Evolutionary conservation across 2,888 invertebrate species (phyloP).

Genomic region (Coenonympha glycerion): DNA sequence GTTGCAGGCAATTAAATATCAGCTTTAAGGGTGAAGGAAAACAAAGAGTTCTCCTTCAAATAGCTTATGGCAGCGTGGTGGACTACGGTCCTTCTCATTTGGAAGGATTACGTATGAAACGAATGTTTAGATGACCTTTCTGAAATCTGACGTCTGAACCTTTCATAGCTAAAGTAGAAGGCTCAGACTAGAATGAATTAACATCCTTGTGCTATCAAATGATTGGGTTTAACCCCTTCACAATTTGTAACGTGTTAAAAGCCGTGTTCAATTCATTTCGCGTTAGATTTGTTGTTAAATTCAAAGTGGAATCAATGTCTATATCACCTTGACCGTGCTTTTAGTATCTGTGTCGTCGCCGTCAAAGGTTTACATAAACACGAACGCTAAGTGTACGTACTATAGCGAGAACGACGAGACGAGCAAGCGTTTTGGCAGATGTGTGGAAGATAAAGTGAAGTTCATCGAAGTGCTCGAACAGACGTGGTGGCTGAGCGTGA

Average conservation of each 20-base stretch:
- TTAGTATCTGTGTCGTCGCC: constrained; percentile 76
- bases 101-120: too few relatives aligned
- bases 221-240: constrained; percentile 15
- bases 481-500: constrained; percentile 57
- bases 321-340: constrained; percentile 46
- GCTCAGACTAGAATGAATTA: neutral
- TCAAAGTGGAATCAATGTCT: constrained; percentile 20
- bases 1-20: too few relatives aligned
- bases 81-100: too few relatives aligned
- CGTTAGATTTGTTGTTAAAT: constrained; percentile 11
- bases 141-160: too few relatives aligned
- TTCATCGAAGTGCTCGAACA: constrained; percentile 56
- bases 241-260: constrained; percentile 18
- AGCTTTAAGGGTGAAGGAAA: too few relatives aligned
- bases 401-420: constrained; percentile 67
- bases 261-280: constrained; percentile 21
- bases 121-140: too few relatives aligned
- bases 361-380: constrained; percentile 72
- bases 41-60: too few relatives aligned
- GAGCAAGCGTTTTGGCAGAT: constrained; percentile 32
- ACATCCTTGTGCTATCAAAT: neutral
- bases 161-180: too few relatives aligned
- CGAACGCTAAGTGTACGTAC: constrained; percentile 57
- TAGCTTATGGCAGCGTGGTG: too few relatives aligned
- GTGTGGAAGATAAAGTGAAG: constrained; percentile 42